Conservation (phyloP, 2,888 invertebrate genomes). For the Galeopsomyia nigrocyanea region DNA sequence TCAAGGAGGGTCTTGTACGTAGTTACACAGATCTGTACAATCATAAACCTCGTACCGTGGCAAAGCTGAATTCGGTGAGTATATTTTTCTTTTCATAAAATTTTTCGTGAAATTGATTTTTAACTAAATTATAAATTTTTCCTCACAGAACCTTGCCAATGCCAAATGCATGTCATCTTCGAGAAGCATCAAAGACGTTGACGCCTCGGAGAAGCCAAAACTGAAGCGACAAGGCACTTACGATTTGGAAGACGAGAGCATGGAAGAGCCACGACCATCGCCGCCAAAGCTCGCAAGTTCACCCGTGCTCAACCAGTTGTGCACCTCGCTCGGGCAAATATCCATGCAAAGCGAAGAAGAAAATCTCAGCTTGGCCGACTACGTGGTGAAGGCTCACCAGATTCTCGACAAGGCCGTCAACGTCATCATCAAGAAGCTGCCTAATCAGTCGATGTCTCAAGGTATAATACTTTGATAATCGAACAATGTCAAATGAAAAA, state of each 20-base stretch:
- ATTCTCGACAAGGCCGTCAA: constrained; percentile 53
- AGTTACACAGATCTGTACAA: constrained; percentile 52
- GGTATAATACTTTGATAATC: constrained; percentile 27
- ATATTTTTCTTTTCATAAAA: background rate
- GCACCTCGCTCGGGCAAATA: constrained; percentile 55
- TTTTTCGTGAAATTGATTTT: background rate
- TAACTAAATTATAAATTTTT: constrained; percentile 1
- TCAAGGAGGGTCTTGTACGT: constrained; percentile 44
- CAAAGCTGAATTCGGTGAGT: constrained; percentile 5
- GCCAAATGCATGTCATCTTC: constrained; percentile 14
- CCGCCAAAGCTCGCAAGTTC: constrained; percentile 56
- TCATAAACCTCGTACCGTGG: constrained; percentile 31
- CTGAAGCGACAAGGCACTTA: constrained; percentile 54
- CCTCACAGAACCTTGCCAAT: constrained; percentile 8
- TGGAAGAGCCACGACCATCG: constrained; percentile 54
- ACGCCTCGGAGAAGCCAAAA: background rate
- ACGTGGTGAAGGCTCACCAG: constrained; percentile 50
- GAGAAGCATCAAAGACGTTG: constrained; percentile 6
- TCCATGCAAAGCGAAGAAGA: constrained; percentile 52
- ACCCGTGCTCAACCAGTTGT: constrained; percentile 51
- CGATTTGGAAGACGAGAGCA: constrained; percentile 48
- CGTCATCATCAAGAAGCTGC: constrained; percentile 43
- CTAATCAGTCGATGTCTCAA: constrained; percentile 37
- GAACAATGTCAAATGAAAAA: no score
- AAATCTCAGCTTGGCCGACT: constrained; percentile 47